Percentiles rank a stretch among this genome's conserved stretches.
Conservation (phyloP, 2,888 invertebrate genomes). For the Dioctria linearis region DNA sequence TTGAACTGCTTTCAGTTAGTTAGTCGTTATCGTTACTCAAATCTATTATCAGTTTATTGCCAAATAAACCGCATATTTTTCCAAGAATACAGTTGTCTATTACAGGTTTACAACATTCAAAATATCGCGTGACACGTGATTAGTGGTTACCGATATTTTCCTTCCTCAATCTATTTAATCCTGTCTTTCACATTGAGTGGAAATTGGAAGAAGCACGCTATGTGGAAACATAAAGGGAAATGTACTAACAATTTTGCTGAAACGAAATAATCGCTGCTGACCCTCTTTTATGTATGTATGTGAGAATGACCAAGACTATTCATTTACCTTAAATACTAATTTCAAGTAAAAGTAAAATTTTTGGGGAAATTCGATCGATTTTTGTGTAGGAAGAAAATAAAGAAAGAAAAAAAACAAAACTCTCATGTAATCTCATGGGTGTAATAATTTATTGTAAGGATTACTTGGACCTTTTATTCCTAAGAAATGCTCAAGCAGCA, state of each 20-base stretch:
- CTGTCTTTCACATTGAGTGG: constrained; percentile 21
- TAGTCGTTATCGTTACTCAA: constrained; percentile 27
- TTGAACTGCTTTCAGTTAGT: constrained; percentile 19
- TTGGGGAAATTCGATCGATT: constrained; percentile 35
- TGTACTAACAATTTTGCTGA: constrained; percentile 39
- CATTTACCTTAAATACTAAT: constrained; percentile 49
- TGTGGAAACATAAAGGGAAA: constrained; percentile 14
- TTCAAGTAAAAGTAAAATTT: constrained; percentile 36
- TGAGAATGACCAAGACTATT: not conserved
- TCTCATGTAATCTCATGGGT: not conserved
- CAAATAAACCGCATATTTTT: constrained; percentile 46
- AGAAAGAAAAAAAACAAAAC: not conserved
- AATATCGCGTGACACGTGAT: constrained; percentile 51
- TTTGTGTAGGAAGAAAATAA: not conserved
- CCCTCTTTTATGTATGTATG: constrained; percentile 18
- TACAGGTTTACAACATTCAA: constrained; percentile 12
- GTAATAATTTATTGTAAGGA: constrained; percentile 11
- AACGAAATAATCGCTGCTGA: constrained; percentile 47
- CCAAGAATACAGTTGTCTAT: constrained; percentile 31
- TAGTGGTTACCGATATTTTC: constrained; percentile 49
- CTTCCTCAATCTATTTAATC: constrained; percentile 50
- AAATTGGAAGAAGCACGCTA: constrained; percentile 46
- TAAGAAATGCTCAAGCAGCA: not conserved
- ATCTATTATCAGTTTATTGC: constrained; percentile 46
- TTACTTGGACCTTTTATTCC: not conserved